Evolutionary conservation across 1,140 invertebrate genomes (phyloP).

Genomic region (Bemisia tabaci): DNA sequence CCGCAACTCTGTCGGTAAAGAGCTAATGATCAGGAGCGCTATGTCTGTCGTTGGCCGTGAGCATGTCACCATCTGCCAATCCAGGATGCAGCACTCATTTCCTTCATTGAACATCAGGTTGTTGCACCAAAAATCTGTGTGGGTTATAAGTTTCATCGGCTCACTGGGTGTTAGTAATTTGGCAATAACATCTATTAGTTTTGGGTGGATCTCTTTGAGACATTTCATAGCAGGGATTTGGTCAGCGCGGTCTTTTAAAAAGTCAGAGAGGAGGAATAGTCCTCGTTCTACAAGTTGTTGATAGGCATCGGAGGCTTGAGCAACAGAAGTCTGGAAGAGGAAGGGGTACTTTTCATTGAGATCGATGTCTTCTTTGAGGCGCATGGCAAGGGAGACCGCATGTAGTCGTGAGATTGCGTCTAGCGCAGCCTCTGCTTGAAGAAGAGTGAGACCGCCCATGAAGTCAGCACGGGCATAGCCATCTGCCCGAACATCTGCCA

Average conservation of each 20-base stretch:
- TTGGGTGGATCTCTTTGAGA: constrained; percentile 38
- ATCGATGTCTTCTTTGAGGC: constrained; percentile 40
- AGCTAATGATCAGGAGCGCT: constrained; percentile 61
- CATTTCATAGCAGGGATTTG: constrained; percentile 35
- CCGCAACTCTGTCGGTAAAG: constrained; percentile 51
- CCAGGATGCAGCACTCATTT: constrained; percentile 46
- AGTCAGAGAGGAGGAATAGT: constrained; percentile 52
- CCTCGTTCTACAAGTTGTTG: constrained; percentile 58
- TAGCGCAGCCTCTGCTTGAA: constrained; percentile 47
- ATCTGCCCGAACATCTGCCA: constrained; percentile 41
- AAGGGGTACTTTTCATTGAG: constrained; percentile 53
- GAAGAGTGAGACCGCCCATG: constrained; percentile 47
- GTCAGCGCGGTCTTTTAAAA: constrained; percentile 40
- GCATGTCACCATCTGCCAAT: constrained; percentile 74
- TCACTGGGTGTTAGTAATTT: constrained; percentile 46
- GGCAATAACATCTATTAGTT: constrained; percentile 46
- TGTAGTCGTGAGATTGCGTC: constrained; percentile 54
- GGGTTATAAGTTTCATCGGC: constrained; percentile 53
- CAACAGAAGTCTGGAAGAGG: constrained; percentile 47
- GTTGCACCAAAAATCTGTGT: constrained; percentile 72
- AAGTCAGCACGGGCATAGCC: constrained; percentile 45
- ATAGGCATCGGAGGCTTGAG: constrained; percentile 57
- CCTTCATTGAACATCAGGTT: constrained; percentile 55
- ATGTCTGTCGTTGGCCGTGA: constrained; percentile 63
- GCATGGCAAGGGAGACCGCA: constrained; percentile 49